Evolutionary conservation across 2,113 vertebrate genomes (phyloP), one percentile per base, ranked within the genome.

Genomic region (Gymnogyps californianus): DNA sequence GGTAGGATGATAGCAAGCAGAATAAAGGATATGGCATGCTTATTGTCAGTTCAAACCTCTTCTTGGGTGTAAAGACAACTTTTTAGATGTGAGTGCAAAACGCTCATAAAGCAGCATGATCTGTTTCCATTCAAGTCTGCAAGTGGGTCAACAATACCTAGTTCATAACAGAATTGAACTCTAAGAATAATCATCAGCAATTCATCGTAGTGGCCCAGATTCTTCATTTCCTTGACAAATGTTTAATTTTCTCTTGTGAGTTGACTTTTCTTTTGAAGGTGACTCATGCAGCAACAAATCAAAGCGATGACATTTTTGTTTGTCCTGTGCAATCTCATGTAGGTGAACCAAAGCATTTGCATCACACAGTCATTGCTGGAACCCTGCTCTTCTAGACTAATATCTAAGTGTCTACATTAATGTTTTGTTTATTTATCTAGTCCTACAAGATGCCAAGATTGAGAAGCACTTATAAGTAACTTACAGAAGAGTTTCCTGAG

Each of bases 211-310:
- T 28, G 42, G 51, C 29, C 32, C 2, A 4, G 13, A 75, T 52
- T 86, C 83, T 86, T 94, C 16, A 54, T 55, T 90, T 93, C 51
- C 42, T 80, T 83, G 64, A 87, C 76, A 95, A 94, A 70, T n/a
- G 42, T 47, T 90, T 90, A n/a, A 83, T 86, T 95, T 90, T 92
- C 42, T 92, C 26, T n/a, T 47, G 42, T 67, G 46, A 89, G 86
- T 81, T 89, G 38, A 89, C 34, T 93, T 93, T 86, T 90, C 67
- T 69, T 89, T 70, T 66, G 46, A 83, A 92, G 54, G 44, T 79
- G 54, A 93, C 34, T 91, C 79, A 80, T 31, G 26, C 29, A 92
- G 51, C n/a, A 85, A 54, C 38, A 89, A 85, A 88, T 77, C 31
- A 70, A 86, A 94, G 55, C 1, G 3, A 66, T 67, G 61, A 67